phyloP scores from a whole-genome alignment of 1,140 invertebrate species.

The Rhagoletis pomonella region DNA sequence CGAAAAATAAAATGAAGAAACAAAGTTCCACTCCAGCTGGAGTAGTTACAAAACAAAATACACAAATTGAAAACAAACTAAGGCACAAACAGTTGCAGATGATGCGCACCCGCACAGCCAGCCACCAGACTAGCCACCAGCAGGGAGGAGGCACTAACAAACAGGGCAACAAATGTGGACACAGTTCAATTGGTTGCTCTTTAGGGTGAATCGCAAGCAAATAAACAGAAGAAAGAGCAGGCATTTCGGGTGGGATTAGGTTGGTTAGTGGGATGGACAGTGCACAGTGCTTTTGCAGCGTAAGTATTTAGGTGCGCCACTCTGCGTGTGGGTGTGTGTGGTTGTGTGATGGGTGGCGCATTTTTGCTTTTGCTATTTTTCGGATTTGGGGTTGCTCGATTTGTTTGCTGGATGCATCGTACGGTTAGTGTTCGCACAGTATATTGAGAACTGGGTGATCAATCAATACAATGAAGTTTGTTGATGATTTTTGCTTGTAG shows the following conservation, averaged over 20 bases:
- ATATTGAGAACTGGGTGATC: slow-evolving; percentile 26
- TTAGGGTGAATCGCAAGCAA: slow-evolving; percentile 46
- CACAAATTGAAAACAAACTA: slow-evolving; percentile 22
- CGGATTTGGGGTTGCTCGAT: background rate
- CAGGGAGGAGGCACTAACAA: background rate
- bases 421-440: too few species aligned
- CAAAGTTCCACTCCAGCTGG: slow-evolving; percentile 20
- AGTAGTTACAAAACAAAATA: slow-evolving; percentile 9
- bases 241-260: too few species aligned
- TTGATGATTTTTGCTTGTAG: background rate
- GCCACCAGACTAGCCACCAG: background rate
- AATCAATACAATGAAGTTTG: slow-evolving; percentile 12
- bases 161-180: slow-evolving; percentile 39
- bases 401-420: background rate
- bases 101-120: background rate
- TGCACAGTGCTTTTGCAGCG: too few species aligned
- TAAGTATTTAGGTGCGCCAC: too few species aligned
- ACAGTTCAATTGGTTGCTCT: slow-evolving; percentile 55
- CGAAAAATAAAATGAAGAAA: slow-evolving; percentile 47
- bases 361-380: slow-evolving; percentile 23
- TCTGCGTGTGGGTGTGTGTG: background rate
- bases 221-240: background rate
- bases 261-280: too few species aligned
- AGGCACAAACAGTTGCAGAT: slow-evolving; percentile 29
- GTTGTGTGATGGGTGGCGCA: background rate